A percentile compares a stretch with the other conserved stretches of the same genome.
phyloP scores from a whole-genome alignment of 2,797 vertebrate species.

The Telmatherina bonti region DNA sequence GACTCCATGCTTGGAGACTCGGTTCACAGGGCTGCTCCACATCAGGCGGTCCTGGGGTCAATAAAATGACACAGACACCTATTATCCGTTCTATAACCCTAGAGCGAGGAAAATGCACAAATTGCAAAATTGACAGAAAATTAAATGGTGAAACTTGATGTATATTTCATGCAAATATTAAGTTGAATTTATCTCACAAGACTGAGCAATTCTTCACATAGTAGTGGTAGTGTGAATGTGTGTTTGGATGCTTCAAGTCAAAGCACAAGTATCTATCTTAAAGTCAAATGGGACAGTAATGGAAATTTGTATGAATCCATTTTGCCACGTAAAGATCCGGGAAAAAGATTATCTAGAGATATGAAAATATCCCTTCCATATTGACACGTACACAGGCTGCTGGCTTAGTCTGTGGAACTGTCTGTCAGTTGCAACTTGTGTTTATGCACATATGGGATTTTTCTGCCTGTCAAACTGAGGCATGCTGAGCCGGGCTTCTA shows the following conservation, averaged over 20 bases:
- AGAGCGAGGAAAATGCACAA: not conserved
- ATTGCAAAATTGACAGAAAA: not conserved
- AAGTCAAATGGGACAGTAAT: conserved; percentile 5
- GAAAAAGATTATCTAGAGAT: not conserved
- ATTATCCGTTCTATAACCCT: not conserved
- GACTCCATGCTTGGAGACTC: conserved; percentile 97
- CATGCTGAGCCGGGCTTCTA: not conserved
- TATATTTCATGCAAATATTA: not conserved
- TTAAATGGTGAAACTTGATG: not conserved
- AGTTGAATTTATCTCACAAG: not conserved
- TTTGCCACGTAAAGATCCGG: not conserved
- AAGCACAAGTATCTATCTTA: not conserved
- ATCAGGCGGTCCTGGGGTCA: conserved; percentile 90
- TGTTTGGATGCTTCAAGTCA: not conserved
- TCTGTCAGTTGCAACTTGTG: not conserved
- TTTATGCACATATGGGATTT: conserved; percentile 6
- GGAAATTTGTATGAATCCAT: not conserved
- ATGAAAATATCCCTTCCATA: not conserved
- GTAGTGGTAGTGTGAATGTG: not conserved
- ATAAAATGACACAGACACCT: conserved; percentile 9
- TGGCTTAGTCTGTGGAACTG: not conserved
- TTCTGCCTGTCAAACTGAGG: not conserved
- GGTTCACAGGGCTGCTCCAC: conserved; percentile 96
- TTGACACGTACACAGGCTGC: not conserved
- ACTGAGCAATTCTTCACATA: not conserved